These are phyloP conservation scores for Stichodactyla mertensii DNA, from an alignment of 64 coral and sea anemone genomes.

Conservation along the genomic window DNA sequence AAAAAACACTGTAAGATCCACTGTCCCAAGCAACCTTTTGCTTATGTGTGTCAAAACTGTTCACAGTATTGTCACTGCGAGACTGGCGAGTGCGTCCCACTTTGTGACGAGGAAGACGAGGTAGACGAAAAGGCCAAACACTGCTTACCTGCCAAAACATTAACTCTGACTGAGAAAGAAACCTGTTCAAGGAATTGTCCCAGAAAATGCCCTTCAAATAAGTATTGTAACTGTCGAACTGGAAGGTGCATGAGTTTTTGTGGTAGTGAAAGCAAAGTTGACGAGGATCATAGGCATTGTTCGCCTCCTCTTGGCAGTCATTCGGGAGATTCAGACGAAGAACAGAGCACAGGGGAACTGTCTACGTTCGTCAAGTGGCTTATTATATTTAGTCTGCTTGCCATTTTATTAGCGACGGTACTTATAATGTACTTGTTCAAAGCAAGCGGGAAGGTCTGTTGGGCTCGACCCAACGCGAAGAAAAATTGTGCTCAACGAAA, in stretches of 20 bases:
- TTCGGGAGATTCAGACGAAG: background rate
- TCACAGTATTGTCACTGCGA: slow-evolving; percentile 80
- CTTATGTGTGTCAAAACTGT: slow-evolving; percentile 59
- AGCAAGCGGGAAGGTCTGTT: slow-evolving; percentile 59
- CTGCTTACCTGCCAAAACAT: slow-evolving; percentile 29
- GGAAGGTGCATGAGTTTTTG: background rate
- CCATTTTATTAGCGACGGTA: slow-evolving; percentile 59
- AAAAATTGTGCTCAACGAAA: slow-evolving; percentile 38
- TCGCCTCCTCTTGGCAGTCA: background rate
- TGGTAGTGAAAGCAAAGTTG: background rate
- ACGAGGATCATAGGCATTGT: background rate
- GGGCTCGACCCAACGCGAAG: slow-evolving; percentile 44
- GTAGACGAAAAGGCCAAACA: slow-evolving; percentile 61
- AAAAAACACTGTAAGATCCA: slow-evolving; percentile 57
- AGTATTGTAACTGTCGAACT: background rate
- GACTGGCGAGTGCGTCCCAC: slow-evolving; percentile 54
- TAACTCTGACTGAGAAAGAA: background rate
- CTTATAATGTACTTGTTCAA: slow-evolving; percentile 81
- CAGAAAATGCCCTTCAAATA: background rate
- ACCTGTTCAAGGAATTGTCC: background rate
- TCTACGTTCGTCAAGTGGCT: slow-evolving; percentile 76
- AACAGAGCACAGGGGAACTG: slow-evolving; percentile 11
- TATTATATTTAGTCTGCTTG: slow-evolving; percentile 84
- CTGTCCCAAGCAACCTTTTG: slow-evolving; percentile 59
- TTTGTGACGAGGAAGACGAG: slow-evolving; percentile 50